A percentile compares a stretch with the other conserved stretches of the same genome.
Conservation (phyloP, 2,113 vertebrate genomes). For the Himantopus leucocephalus region DNA sequence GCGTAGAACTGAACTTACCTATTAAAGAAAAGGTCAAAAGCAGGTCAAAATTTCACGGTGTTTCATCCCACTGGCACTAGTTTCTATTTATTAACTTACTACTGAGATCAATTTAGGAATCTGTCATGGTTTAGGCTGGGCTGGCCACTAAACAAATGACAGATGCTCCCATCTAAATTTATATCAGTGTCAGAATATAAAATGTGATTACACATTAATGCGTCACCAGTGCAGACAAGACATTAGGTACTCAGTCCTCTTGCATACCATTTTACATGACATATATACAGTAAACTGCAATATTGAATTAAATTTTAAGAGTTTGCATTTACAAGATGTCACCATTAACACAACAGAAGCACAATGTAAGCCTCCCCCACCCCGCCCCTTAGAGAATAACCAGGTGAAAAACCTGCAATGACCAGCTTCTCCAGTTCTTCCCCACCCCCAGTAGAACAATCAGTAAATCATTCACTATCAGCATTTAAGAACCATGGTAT, state of each 20-base stretch:
- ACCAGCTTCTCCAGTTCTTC: background rate
- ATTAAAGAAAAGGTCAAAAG: constrained; percentile 60
- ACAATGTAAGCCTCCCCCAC: accelerated
- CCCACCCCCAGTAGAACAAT: background rate
- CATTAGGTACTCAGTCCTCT: background rate
- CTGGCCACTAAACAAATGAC: background rate
- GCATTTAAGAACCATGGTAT: background rate
- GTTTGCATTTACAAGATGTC: background rate
- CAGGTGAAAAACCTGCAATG: background rate
- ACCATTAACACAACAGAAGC: background rate
- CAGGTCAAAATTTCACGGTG: constrained; percentile 11
- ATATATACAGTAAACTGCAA: background rate
- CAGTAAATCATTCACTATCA: background rate
- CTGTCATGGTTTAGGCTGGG: background rate
- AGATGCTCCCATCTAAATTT: background rate
- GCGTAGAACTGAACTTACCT: constrained; percentile 95
- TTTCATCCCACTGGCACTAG: background rate
- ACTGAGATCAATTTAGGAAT: background rate
- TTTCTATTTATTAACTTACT: background rate
- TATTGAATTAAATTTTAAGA: background rate
- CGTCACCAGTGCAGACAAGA: background rate
- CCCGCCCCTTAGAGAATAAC: background rate
- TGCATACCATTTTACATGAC: background rate
- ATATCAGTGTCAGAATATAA: background rate
- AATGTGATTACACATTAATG: background rate